Conservation (phyloP, 2,888 invertebrate species). For the Nineta flava region DNA sequence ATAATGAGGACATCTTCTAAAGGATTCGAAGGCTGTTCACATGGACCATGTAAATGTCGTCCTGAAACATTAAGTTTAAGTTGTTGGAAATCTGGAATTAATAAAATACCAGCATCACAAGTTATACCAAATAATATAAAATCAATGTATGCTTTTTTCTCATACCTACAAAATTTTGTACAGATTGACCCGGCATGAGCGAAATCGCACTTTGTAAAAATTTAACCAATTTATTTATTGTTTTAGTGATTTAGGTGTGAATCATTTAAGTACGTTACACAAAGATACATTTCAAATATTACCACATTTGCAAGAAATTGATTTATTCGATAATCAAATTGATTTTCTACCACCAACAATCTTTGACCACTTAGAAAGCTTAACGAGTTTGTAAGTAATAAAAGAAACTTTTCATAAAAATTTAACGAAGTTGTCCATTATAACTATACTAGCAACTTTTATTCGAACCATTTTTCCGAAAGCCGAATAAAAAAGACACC, state of each 20-base stretch:
- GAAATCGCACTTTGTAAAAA: too few species aligned
- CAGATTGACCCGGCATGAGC: not conserved
- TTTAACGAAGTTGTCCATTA: too few species aligned
- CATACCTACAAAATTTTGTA: not conserved
- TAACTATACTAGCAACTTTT: too few species aligned
- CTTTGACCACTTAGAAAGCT: constrained; percentile 43
- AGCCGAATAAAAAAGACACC: too few species aligned
- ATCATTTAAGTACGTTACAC: constrained; percentile 48
- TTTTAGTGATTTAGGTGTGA: constrained; percentile 57
- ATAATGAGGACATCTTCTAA: constrained; percentile 39
- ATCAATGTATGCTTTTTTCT: constrained; percentile 36
- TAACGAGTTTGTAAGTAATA: constrained; percentile 45
- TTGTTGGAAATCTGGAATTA: constrained; percentile 49
- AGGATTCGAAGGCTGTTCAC: constrained; percentile 44
- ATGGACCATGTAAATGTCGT: constrained; percentile 47
- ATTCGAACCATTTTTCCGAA: too few species aligned
- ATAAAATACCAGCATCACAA: constrained; percentile 41
- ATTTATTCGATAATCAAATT: constrained; percentile 59
- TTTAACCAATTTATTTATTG: not conserved
- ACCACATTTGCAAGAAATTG: constrained; percentile 43
- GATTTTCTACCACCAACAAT: constrained; percentile 46
- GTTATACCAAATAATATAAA: constrained; percentile 45
- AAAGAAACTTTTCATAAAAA: too few species aligned
- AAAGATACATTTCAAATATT: constrained; percentile 51
- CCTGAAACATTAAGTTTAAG: constrained; percentile 45